Evolutionary conservation across 2,113 vertebrate genomes (phyloP), one percentile per base, ranked within the genome.

Genomic region (Phalacrocorax aristotelis): DNA sequence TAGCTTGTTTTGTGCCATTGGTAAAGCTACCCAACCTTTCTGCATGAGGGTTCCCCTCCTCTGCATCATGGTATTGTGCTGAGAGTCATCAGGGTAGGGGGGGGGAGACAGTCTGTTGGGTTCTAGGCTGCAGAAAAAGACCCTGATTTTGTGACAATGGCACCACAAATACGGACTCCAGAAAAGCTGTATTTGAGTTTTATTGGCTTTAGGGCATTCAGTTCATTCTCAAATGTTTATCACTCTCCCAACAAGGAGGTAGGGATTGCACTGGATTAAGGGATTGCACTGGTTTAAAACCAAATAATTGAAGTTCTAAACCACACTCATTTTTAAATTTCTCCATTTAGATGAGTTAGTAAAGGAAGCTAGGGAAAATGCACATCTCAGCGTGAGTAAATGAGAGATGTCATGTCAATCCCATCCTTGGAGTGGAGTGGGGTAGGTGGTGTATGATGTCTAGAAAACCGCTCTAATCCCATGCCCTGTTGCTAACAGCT

Each of bases 401-500:
- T 60, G 51, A 46, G n/a, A 84, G 29, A 61, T 60, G 32, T 27
- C 27, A 52, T 70, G 32, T 89, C 46, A 38, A 3, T 42, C 55
- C 19, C 30, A 3, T 62, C 64, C 34, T 62, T 30, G 51, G 49
- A 42, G 58, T 66, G 42, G 27, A 48, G 48, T 69, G 16, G 71
- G 26, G 44, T 83, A 69, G 48, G 14, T 29, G 83, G 48, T 26
- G 13, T 23, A 10, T 49, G 84, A 60, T 25, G 30, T 48, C 87
- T 82, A 38, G 76, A 95, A 89, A 93, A 69, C 71, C 11, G 8
- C 58, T 58, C 49, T 69, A 21, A 10, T 49, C 49, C 62, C 71
- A 26, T 83, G 68, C 72, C 72, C 68, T 89, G 38, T 64, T 93
- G 70, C 54, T 93, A 92, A 57, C 76, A 93, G 62, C 84, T 98